A percentile compares a stretch with the other conserved stretches of the same genome.
phyloP scores from a whole-genome alignment of 2,797 vertebrate species.

The Ambastaia sidthimunki region DNA sequence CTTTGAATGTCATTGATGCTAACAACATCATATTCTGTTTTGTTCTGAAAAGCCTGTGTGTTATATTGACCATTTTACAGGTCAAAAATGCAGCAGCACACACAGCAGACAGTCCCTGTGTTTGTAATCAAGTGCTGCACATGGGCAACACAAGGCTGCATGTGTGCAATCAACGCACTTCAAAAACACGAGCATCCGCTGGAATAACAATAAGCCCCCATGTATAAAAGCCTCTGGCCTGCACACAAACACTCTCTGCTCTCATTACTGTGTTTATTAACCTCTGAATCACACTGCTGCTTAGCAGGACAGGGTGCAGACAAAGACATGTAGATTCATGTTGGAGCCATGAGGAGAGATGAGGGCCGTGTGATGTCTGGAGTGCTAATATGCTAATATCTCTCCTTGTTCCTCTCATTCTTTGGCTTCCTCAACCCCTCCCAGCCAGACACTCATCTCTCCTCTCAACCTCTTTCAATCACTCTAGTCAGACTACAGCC shows the following conservation, averaged over 20 bases:
- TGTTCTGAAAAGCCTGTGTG: too few species aligned
- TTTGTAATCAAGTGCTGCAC: too few species aligned
- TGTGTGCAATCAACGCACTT: constrained; percentile 61
- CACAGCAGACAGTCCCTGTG: too few species aligned
- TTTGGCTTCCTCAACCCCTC: constrained; percentile 6
- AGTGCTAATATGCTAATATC: constrained; percentile 66
- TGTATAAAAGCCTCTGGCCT: neutral
- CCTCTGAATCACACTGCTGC: neutral
- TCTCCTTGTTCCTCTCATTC: constrained; percentile 26
- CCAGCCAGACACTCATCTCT: constrained; percentile 10
- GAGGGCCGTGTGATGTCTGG: constrained; percentile 52
- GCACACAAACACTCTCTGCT: neutral
- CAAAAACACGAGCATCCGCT: constrained; percentile 67
- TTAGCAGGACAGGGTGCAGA: neutral
- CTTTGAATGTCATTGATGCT: too few species aligned
- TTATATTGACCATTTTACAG: too few species aligned
- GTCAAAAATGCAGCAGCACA: too few species aligned
- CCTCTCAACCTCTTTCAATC: constrained; percentile 20
- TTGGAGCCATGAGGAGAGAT: constrained; percentile 20
- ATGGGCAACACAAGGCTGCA: too few species aligned
- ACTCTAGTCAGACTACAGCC: constrained; percentile 5
- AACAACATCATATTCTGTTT: too few species aligned
- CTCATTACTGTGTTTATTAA: neutral
- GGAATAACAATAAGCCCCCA: constrained; percentile 68
- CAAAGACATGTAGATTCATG: constrained; percentile 4